Conservation (phyloP, 2,113 vertebrate genomes). For the Phyllostomus discolor region DNA sequence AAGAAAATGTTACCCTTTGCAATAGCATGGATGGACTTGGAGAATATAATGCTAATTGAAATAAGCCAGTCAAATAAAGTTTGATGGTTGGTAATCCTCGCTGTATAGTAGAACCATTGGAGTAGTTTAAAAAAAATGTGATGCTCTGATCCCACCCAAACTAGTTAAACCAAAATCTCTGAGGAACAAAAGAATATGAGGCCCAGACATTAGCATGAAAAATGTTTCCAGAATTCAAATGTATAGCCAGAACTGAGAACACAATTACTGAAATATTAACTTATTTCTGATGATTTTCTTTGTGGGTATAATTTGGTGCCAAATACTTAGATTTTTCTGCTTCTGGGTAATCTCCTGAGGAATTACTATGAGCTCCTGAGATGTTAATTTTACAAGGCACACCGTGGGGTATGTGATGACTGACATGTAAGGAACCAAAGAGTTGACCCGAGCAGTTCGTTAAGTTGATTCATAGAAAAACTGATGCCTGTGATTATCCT, state of each 20-base stretch:
- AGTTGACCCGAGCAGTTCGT: background rate
- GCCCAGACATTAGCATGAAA: background rate
- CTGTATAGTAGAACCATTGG: background rate
- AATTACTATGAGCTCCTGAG: background rate
- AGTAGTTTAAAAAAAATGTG: background rate
- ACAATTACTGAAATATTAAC: background rate
- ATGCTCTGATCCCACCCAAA: background rate
- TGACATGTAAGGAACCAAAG: background rate
- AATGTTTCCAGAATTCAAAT: background rate
- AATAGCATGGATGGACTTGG: no score
- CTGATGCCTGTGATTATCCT: background rate
- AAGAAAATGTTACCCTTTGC: no score
- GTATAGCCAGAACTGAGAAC: background rate
- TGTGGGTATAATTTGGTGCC: background rate
- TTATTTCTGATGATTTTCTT: conserved; percentile 7
- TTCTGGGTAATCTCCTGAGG: background rate
- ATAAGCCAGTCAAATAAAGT: no score
- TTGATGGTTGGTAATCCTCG: background rate
- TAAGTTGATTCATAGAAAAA: background rate
- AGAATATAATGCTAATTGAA: no score
- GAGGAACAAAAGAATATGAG: background rate
- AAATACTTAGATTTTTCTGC: background rate
- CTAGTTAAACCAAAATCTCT: conserved; percentile 18
- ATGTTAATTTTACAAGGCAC: background rate
- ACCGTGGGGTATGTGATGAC: background rate